Evolutionary conservation across 2,888 invertebrate species (phyloP).

Genomic region (Eretmocerus hayati): DNA sequence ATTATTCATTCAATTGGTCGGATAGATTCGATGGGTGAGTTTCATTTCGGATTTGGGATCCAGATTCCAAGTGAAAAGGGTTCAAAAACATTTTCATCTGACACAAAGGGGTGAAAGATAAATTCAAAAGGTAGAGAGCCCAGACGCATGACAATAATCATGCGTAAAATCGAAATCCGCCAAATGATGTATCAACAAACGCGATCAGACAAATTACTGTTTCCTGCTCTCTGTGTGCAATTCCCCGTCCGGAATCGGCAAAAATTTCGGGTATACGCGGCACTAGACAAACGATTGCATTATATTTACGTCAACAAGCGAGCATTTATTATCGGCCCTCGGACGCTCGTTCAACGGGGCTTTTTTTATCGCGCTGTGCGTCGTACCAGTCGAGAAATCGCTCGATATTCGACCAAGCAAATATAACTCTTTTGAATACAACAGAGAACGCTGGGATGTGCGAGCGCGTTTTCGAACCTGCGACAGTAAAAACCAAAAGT

Average conservation of each 20-base stretch:
- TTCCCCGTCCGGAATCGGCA: not conserved
- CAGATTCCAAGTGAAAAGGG: too few species aligned
- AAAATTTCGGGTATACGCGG: not conserved
- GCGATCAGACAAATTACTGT: not conserved
- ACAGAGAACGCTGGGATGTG: not conserved
- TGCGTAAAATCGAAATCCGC: too few species aligned
- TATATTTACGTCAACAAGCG: not conserved
- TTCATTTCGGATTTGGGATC: too few species aligned
- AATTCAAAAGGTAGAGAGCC: too few species aligned
- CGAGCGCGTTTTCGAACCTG: not conserved
- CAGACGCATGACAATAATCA: too few species aligned
- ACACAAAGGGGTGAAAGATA: too few species aligned
- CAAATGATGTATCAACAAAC: not conserved
- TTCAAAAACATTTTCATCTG: too few species aligned
- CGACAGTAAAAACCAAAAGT: conserved; percentile 18
- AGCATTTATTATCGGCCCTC: not conserved
- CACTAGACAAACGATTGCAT: not conserved
- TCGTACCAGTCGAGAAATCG: conserved; percentile 9
- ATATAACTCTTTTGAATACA: conserved; percentile 7
- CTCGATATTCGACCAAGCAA: conserved; percentile 16
- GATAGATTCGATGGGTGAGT: too few species aligned
- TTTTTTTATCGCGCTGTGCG: conserved; percentile 11
- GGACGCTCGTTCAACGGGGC: not conserved
- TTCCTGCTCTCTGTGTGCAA: not conserved
- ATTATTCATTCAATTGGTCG: too few species aligned